A percentile compares a stretch with the other conserved stretches of the same genome.
These are phyloP conservation scores for Acleris holmiana DNA, from an alignment of 2,888 invertebrate genomes.

Conservation along the genomic window DNA sequence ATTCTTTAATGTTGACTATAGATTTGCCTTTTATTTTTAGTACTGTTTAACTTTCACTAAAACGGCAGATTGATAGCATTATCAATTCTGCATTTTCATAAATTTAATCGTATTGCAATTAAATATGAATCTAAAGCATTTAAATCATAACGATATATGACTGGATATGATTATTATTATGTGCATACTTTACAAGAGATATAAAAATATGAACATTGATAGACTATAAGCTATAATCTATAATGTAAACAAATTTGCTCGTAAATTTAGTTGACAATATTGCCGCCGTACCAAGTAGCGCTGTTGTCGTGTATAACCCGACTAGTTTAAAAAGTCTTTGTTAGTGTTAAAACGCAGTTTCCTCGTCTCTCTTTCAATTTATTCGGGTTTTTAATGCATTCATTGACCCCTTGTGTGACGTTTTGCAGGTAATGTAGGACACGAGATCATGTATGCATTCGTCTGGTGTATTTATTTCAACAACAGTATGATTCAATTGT, in stretches of 20 bases:
- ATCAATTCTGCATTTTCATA: too few relatives aligned
- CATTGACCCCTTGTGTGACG: constrained; percentile 60
- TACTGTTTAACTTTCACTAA: too few relatives aligned
- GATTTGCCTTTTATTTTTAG: too few relatives aligned
- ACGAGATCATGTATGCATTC: constrained; percentile 29
- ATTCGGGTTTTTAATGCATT: constrained; percentile 50
- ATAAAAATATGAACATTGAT: constrained; percentile 24
- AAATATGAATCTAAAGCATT: neutral
- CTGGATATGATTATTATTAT: neutral
- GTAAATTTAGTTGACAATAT: constrained; percentile 44
- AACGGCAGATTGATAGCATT: too few relatives aligned
- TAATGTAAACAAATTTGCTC: constrained; percentile 48
- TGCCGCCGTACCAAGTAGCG: constrained; percentile 43
- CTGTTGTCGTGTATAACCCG: constrained; percentile 51
- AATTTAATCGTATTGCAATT: too few relatives aligned
- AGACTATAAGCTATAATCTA: too few relatives aligned
- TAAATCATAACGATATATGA: neutral
- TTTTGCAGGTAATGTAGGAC: constrained; percentile 37
- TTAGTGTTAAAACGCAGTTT: constrained; percentile 10
- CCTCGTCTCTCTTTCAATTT: constrained; percentile 42
- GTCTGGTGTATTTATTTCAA: constrained; percentile 1
- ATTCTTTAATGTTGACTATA: too few relatives aligned
- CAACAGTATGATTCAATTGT: neutral
- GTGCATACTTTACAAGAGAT: neutral
- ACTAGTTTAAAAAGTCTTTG: constrained; percentile 41